Evolutionary conservation across 92 coral and sea anemone genomes (phyloP).

Genomic region (Diadumene lineata): DNA sequence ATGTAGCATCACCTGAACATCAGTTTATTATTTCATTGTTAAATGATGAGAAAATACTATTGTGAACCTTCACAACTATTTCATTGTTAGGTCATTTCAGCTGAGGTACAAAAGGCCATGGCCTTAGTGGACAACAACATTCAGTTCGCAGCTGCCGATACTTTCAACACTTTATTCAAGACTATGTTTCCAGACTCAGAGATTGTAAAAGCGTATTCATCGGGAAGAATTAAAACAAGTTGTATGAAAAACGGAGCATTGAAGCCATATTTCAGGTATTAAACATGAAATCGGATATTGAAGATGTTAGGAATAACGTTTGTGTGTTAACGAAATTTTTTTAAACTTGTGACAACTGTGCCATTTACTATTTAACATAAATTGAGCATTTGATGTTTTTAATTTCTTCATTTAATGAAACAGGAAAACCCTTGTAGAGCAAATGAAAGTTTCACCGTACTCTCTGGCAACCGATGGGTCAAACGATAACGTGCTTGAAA

Average conservation of each 20-base stretch:
- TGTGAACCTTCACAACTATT: background rate
- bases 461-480: conserved; percentile 51
- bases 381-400: no score
- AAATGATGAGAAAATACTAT: background rate
- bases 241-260: conserved; percentile 65
- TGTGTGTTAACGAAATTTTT: no score
- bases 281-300: no score
- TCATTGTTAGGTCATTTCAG: conserved; percentile 44
- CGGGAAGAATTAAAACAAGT: conserved; percentile 61
- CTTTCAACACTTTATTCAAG: conserved; percentile 52
- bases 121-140: conserved; percentile 53
- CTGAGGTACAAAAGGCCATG: conserved; percentile 59
- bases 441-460: conserved; percentile 33
- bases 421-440: conserved; percentile 34
- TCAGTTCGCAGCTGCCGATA: conserved; percentile 66
- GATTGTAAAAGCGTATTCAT: no score
- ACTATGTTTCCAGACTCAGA: conserved; percentile 62
- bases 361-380: no score
- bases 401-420: background rate
- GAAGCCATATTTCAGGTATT: no score
- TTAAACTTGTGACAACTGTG: no score
- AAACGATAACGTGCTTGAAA: conserved; percentile 39
- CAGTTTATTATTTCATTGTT: no score
- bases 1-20: background rate
- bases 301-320: no score